Conservation (phyloP, 2,888 invertebrate species). For the Ophonus ardosiacus region DNA sequence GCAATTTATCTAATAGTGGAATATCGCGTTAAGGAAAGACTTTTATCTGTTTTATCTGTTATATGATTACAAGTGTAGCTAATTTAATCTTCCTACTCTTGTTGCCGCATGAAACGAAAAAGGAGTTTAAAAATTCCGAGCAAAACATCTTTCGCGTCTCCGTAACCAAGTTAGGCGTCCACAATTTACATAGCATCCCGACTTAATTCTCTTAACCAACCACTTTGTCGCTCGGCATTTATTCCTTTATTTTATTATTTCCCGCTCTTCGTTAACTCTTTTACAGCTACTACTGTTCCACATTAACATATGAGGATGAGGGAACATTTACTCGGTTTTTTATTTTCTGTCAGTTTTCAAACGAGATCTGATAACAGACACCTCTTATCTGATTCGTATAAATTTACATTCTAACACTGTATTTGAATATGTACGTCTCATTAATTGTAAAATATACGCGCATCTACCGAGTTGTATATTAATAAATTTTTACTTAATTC, state of each 20-base stretch:
- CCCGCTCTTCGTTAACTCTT: constrained; percentile 59
- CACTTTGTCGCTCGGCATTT: constrained; percentile 60
- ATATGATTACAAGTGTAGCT: background rate
- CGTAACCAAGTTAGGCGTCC: constrained; percentile 50
- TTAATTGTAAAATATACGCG: constrained; percentile 33
- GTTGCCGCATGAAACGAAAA: background rate
- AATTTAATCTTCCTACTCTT: background rate
- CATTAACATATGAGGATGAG: constrained; percentile 41
- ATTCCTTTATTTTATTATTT: constrained; percentile 63
- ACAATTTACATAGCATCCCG: constrained; percentile 57
- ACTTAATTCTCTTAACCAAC: constrained; percentile 62
- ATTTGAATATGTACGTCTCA: constrained; percentile 48
- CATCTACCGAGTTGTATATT: constrained; percentile 6
- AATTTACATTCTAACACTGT: constrained; percentile 50
- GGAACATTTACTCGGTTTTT: constrained; percentile 35
- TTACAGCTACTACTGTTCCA: constrained; percentile 5
- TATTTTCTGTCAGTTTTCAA: constrained; percentile 41
- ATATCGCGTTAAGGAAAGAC: no score
- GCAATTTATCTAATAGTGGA: no score
- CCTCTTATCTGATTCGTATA: constrained; percentile 34
- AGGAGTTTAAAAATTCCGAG: background rate
- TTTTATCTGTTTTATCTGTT: background rate
- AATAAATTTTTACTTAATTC: constrained; percentile 33
- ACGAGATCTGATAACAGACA: constrained; percentile 44
- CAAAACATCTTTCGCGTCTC: background rate